Base-by-base conservation (phyloP, 1,140 invertebrate species). In the Anastrepha ludens region DNA sequence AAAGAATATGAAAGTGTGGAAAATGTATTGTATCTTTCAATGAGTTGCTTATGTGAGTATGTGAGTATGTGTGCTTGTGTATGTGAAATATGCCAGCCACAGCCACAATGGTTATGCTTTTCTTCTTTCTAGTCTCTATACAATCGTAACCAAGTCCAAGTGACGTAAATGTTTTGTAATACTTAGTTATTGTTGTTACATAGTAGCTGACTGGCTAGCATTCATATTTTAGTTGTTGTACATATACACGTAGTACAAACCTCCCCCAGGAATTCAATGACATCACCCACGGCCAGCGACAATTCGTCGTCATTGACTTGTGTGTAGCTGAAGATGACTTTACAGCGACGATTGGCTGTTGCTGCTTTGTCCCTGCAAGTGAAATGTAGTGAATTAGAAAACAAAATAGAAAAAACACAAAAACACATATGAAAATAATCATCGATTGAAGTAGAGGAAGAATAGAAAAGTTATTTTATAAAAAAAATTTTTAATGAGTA, bases 261-360 rank as follows among this genome's bases (percentile, higher is more conserved):
- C 95, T 98, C 97, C 67, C 97, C 96, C 81, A 98, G 94, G 89
- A 99, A 96, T 92, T 97, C 97, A 87, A 99, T 96, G 11, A 97
- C 94, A 93, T 99, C 98, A 90, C 98, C 96, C 81, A 98, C 96
- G 89, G 96, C 95, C 86, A 99, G 94, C 86, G 95, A 95, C 88
- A 99, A 93, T 93, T 99, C 98, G 94, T 99, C 98, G 89, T 97
- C 96, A 93, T 99, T 98, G 78, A 96, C 96, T 78, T 98, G 98
- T 87, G 96, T 95, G 93, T 99, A 99, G 91, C 97, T 98, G 93
- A 97, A 99, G 59, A 98, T 94, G 47, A 98, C 98, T 92, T 96
- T 95, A 93, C 97, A 98, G 90, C 95, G 95, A 88, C 96, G 95
- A 90, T 94, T 92, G 94, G 87, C 93, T 93, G 89, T 91, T 89